phyloP scores from a whole-genome alignment of 1,140 invertebrate genomes.

The Ptiloglossa arizonensis region DNA sequence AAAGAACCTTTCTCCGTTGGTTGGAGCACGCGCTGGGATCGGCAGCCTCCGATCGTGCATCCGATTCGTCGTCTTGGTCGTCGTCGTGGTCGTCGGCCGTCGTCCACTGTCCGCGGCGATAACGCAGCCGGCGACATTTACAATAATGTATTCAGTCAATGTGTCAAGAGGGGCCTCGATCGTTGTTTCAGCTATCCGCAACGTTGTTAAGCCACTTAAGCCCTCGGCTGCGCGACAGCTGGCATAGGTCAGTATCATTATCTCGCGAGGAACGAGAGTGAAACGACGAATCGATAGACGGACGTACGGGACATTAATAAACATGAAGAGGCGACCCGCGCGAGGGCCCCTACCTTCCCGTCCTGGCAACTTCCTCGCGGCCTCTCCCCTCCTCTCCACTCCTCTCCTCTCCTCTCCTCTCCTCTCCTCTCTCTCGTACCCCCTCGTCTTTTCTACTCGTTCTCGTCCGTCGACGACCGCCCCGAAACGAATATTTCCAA shows the following conservation, averaged over 20 bases:
- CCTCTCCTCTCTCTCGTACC: no score
- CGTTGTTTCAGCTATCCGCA: conserved; percentile 59
- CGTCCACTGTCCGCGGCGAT: conserved; percentile 35
- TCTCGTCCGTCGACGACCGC: no score
- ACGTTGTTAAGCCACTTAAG: conserved; percentile 68
- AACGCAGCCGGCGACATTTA: conserved; percentile 58
- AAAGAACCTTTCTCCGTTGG: background rate
- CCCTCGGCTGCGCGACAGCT: conserved; percentile 62
- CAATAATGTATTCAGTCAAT: conserved; percentile 66
- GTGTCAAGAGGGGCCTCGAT: conserved; percentile 59
- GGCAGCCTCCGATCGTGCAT: background rate
- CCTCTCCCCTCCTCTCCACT: background rate
- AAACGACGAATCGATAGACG: conserved; percentile 72
- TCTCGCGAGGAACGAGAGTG: conserved; percentile 74
- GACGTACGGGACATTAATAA: conserved; percentile 73
- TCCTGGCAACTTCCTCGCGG: background rate
- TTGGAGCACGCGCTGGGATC: background rate
- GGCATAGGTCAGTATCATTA: conserved; percentile 78
- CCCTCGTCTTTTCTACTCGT: no score
- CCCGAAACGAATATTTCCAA: no score
- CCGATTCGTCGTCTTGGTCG: background rate
- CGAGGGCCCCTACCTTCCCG: conserved; percentile 31
- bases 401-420: background rate
- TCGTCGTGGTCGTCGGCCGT: background rate
- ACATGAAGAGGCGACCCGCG: conserved; percentile 71